Percentiles rank a stretch among this genome's conserved stretches.
phyloP scores from a whole-genome alignment of 2,113 vertebrate genomes.

The Colistium nudipinnis region DNA sequence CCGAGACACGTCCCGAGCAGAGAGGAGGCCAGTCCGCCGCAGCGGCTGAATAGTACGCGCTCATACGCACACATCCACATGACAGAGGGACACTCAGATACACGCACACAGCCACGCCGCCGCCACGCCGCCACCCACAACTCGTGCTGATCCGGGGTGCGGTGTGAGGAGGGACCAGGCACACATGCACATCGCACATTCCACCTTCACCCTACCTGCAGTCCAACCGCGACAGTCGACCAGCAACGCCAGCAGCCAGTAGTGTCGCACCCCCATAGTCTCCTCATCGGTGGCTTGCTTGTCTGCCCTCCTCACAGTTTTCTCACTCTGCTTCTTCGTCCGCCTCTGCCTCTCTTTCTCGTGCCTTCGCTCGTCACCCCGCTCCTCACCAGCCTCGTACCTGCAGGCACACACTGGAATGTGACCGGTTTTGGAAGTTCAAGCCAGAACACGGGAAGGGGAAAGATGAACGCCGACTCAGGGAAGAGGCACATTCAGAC shows the following conservation, averaged over 20 bases:
- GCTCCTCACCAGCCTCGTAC: slow-evolving; percentile 18
- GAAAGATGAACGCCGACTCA: slow-evolving; percentile 18
- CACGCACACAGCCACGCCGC: neutral
- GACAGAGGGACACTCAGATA: too few relatives aligned
- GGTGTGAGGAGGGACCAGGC: neutral
- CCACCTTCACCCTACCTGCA: slow-evolving; percentile 67
- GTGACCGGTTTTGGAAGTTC: slow-evolving; percentile 42
- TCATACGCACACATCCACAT: neutral
- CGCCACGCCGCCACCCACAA: neutral
- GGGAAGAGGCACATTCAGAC: slow-evolving; percentile 76
- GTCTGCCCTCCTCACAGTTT: neutral
- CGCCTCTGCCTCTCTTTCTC: slow-evolving; percentile 21
- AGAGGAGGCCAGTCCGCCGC: slow-evolving; percentile 13
- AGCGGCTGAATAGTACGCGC: neutral
- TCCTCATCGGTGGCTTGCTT: slow-evolving; percentile 23
- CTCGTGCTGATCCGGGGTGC: neutral
- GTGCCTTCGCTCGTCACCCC: slow-evolving; percentile 31
- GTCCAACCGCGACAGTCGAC: slow-evolving; percentile 41
- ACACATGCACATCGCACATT: slow-evolving; percentile 3
- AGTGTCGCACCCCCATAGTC: slow-evolving; percentile 61
- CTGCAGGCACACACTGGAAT: slow-evolving; percentile 69
- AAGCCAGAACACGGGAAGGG: slow-evolving; percentile 35
- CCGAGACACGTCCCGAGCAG: slow-evolving; percentile 30
- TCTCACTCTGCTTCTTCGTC: slow-evolving; percentile 8
- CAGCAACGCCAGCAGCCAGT: slow-evolving; percentile 68